A percentile compares a stretch with the other conserved stretches of the same genome.
Evolutionary conservation across 2,888 invertebrate genomes (phyloP).

Genomic region (Netelia fuscicornis): DNA sequence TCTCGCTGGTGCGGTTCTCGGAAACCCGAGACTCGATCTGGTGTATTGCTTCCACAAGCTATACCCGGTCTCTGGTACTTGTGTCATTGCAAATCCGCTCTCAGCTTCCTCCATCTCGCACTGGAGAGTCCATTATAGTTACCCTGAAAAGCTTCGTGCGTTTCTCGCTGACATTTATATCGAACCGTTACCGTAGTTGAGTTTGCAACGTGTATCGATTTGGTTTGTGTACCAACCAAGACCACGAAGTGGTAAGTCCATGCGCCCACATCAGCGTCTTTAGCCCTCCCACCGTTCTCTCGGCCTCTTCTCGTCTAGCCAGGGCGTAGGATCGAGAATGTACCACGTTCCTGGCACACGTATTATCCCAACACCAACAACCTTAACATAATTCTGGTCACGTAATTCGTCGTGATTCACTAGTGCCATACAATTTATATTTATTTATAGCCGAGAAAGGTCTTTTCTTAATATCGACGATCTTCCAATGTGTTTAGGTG

Average conservation of each 20-base stretch:
- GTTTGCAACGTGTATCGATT: conserved; percentile 44
- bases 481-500: neutral
- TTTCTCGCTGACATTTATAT: conserved; percentile 6
- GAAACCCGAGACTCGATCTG: conserved; percentile 35
- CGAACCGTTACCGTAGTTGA: conserved; percentile 14
- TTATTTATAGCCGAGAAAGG: conserved; percentile 24
- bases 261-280: neutral
- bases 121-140: conserved; percentile 5
- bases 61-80: conserved; percentile 13
- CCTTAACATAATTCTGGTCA: conserved; percentile 47
- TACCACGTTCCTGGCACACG: neutral
- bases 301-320: neutral
- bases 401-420: conserved; percentile 47
- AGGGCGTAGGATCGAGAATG: neutral
- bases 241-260: conserved; percentile 1
- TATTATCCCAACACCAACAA: conserved; percentile 20
- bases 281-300: neutral
- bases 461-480: conserved; percentile 10
- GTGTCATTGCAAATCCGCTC: conserved; percentile 29
- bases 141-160: neutral
- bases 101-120: conserved; percentile 20
- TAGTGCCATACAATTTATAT: conserved; percentile 2
- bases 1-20: conserved; percentile 17
- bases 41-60: neutral
- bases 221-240: conserved; percentile 24